Base-by-base conservation (phyloP, 2,113 vertebrate genomes). In the Micronycteris hirsuta region DNA sequence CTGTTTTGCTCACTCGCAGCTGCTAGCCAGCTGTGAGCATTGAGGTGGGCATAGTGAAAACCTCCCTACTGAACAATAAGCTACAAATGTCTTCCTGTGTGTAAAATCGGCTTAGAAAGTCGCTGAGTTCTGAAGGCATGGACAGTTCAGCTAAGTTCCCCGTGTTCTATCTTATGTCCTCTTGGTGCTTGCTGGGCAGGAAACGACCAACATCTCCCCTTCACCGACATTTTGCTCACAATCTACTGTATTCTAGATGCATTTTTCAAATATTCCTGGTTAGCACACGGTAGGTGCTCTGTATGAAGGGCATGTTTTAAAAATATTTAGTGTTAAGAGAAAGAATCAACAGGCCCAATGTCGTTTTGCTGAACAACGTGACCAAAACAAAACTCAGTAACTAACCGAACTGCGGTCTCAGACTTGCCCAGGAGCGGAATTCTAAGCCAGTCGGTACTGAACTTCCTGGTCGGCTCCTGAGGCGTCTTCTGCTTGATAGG, bases 31-130 rank as follows among this genome's bases (percentile, higher is more conserved):
- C 73, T 76, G 73, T 76, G 43, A 49, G 73, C 45, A 65, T 95
- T 82, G 78, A 96, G 82, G 85, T 73, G 82, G 88, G 17, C 12
- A 61, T 63, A 47, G 91, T 86, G 89, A 97, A 97, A 93, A 73
- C 58, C 89, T 93, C 97, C 89, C 97, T 65, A 41, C 49, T 61
- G 91, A 96, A 94, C 97, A 96, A 94, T 89, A 96, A 89, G 94
- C 96, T 96, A 96, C 97, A 97, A 97, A 97, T 95, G 97, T n/a
- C 91, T 80, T 92, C 68, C 86, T 97, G 94, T 96, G 95, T 93
- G 97, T 94, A 80, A 96, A 96, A 86, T 94, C 83, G 31, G 86
- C 83, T 97, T 91, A 70, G 96, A 83, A 88, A 96, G 93, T 94
- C 91, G 71, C 67, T 73, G 96, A 76, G 86, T 95, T 96, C 97